Conservation (phyloP, 2,797 vertebrate genomes). For the Eulemur albifrons region DNA sequence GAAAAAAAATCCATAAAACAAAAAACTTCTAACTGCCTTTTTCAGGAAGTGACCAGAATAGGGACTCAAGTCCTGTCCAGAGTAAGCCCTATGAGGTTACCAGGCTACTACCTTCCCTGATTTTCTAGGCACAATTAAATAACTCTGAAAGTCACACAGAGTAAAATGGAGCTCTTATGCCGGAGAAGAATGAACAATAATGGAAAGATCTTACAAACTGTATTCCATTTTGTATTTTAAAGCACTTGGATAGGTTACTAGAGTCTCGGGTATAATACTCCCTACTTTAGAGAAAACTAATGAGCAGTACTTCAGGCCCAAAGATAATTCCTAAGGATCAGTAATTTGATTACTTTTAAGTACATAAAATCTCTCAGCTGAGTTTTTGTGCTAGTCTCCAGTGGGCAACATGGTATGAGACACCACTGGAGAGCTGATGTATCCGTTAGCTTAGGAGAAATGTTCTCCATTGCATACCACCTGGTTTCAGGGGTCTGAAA, state of each 20-base stretch:
- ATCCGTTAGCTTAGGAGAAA: neutral
- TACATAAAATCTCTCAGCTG: neutral
- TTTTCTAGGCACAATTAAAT: neutral
- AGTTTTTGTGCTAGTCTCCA: neutral
- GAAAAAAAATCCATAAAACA: neutral
- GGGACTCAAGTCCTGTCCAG: neutral
- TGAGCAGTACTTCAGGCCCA: neutral
- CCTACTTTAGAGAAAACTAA: neutral
- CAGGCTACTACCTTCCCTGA: neutral
- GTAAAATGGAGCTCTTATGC: neutral
- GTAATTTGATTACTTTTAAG: conserved; percentile 35
- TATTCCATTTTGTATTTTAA: conserved; percentile 21
- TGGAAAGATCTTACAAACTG: neutral
- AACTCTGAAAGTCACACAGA: neutral
- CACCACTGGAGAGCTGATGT: neutral
- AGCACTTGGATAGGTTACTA: neutral
- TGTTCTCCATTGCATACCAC: neutral
- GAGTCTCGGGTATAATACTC: neutral
- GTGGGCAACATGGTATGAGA: neutral
- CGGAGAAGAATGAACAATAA: neutral
- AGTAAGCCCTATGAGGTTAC: neutral
- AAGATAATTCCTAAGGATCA: neutral
- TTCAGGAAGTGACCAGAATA: neutral
- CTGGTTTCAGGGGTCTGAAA: neutral
- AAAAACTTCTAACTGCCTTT: neutral